Conservation (phyloP, 2,113 vertebrate genomes). For the Sitta europaea region DNA sequence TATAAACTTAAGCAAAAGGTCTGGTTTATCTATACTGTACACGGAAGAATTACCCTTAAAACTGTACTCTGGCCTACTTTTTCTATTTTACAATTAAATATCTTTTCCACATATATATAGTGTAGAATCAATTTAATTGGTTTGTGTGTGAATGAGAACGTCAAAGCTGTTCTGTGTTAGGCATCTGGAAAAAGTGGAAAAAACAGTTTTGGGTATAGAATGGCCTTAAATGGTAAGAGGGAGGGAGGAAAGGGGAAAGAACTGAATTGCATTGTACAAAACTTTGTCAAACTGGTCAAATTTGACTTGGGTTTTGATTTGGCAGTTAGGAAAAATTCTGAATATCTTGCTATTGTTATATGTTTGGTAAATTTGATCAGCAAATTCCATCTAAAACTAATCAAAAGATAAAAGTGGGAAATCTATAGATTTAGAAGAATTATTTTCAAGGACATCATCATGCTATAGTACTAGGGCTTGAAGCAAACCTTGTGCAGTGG, state of each 20-base stretch:
- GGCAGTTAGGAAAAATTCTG: background rate
- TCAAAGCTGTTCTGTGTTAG: background rate
- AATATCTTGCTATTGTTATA: background rate
- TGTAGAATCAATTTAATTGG: slow-evolving; percentile 51
- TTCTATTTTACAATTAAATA: slow-evolving; percentile 87
- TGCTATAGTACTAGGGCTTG: background rate
- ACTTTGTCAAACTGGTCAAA: background rate
- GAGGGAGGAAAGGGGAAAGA: background rate
- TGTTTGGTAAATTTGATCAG: background rate
- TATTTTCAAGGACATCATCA: background rate
- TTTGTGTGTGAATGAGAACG: background rate
- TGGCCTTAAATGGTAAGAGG: background rate
- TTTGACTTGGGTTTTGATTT: background rate
- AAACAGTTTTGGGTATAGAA: background rate
- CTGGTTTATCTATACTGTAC: slow-evolving; percentile 75
- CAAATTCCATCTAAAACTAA: background rate
- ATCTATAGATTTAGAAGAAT: background rate
- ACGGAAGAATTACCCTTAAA: slow-evolving; percentile 76
- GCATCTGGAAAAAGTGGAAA: background rate
- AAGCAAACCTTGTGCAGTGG: background rate
- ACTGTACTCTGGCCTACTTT: slow-evolving; percentile 82
- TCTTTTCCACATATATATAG: slow-evolving; percentile 77
- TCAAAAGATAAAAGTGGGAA: background rate
- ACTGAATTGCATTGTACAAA: background rate
- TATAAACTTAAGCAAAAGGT: slow-evolving; percentile 64